These are phyloP conservation scores for Pantherophis vulpinus DNA, from an alignment of 2,797 vertebrate species.

Conservation along the genomic window DNA sequence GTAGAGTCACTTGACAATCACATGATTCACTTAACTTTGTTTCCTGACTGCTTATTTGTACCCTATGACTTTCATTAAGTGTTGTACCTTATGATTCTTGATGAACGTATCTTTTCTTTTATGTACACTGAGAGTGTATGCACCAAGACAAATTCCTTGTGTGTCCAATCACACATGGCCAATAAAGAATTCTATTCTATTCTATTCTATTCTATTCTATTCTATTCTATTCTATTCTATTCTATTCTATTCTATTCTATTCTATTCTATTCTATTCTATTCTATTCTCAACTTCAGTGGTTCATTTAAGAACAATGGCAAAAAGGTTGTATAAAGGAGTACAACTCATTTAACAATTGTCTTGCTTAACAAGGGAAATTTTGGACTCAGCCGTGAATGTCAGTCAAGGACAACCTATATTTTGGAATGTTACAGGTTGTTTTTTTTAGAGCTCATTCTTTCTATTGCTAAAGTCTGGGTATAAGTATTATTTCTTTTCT, in stretches of 20 bases:
- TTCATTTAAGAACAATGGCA: not conserved
- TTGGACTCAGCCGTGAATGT: not conserved
- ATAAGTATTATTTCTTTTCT: not conserved
- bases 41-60: no score
- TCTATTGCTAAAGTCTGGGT: not conserved
- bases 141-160: no score
- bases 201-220: no score
- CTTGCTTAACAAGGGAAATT: not conserved
- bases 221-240: no score
- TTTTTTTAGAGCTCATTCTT: not conserved
- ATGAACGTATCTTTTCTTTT: no score
- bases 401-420: not conserved
- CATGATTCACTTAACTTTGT: not conserved
- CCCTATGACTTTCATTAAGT: no score
- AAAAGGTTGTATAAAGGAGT: not conserved
- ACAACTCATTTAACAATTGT: not conserved
- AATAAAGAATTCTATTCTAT: no score
- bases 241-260: no score
- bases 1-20: not conserved
- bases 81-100: no score
- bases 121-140: no score
- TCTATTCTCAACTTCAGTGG: not conserved
- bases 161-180: no score
- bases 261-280: no score
- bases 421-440: not conserved